phyloP scores from a whole-genome alignment of 2,113 vertebrate species.

The Eonycteris spelaea region DNA sequence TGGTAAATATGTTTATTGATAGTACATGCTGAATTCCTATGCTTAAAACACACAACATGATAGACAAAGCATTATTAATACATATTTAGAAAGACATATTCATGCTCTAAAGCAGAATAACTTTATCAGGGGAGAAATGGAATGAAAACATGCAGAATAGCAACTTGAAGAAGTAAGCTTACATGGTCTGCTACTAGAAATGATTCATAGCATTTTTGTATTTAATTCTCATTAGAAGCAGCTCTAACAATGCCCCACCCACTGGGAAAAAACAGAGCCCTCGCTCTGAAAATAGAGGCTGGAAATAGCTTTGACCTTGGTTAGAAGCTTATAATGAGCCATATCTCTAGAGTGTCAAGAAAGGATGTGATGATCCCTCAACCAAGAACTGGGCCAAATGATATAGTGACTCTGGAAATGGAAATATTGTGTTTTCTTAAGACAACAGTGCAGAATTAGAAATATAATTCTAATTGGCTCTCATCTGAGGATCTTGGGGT shows the following conservation, averaged over 20 bases:
- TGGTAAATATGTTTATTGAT: background rate
- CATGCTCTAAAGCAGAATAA: background rate
- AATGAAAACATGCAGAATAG: background rate
- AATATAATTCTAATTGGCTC: background rate
- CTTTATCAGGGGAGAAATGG: background rate
- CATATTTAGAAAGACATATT: background rate
- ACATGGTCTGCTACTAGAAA: background rate
- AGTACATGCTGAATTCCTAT: background rate
- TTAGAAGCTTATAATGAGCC: background rate
- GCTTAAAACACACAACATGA: background rate
- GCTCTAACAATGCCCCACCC: background rate
- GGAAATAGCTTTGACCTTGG: background rate
- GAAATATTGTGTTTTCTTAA: background rate
- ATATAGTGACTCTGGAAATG: background rate
- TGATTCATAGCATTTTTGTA: background rate
- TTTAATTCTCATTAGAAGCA: background rate
- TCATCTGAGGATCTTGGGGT: background rate
- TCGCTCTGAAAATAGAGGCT: background rate
- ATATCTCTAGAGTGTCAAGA: background rate
- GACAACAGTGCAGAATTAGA: background rate
- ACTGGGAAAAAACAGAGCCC: background rate
- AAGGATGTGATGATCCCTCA: background rate
- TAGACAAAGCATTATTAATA: background rate
- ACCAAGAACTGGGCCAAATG: background rate
- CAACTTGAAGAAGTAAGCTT: background rate